Evolutionary conservation across 2,888 invertebrate genomes (phyloP).

Genomic region (Antitype chi): DNA sequence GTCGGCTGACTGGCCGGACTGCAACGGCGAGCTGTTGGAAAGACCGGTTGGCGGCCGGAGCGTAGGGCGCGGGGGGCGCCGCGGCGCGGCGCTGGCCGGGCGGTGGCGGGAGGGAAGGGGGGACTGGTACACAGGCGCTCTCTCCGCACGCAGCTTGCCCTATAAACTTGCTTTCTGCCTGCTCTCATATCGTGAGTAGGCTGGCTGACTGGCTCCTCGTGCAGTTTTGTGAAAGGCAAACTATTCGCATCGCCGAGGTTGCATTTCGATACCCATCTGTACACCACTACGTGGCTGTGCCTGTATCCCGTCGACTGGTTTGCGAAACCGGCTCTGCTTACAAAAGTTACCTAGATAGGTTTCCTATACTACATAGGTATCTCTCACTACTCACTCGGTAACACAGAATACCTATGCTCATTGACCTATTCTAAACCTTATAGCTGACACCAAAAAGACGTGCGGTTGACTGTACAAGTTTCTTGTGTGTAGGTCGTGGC

Average conservation of each 20-base stretch:
- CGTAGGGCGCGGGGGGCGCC: slow-evolving; percentile 60
- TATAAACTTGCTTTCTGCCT: slow-evolving; percentile 84
- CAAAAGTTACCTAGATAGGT: slow-evolving; percentile 10
- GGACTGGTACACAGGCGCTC: slow-evolving; percentile 60
- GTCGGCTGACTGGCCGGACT: slow-evolving; percentile 77
- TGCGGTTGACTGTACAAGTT: not conserved
- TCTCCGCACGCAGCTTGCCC: slow-evolving; percentile 79
- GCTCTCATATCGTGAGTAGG: slow-evolving; percentile 82
- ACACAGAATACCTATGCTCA: no score
- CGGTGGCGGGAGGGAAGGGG: slow-evolving; percentile 44
- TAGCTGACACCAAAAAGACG: no score
- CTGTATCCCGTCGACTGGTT: slow-evolving; percentile 12
- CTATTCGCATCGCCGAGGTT: slow-evolving; percentile 70
- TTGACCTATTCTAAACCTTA: no score
- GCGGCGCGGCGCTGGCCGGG: slow-evolving; percentile 55
- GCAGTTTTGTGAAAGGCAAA: slow-evolving; percentile 85
- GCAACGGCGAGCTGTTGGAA: slow-evolving; percentile 67
- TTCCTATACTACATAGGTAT: not conserved
- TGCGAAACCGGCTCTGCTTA: slow-evolving; percentile 19
- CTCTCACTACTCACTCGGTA: not conserved
- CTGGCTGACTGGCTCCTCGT: slow-evolving; percentile 74
- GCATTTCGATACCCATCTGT: slow-evolving; percentile 55
- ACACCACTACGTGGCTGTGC: slow-evolving; percentile 2
- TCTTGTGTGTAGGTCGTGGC: no score
- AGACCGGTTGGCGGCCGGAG: slow-evolving; percentile 65